phyloP scores from a whole-genome alignment of 2,113 vertebrate species.

The Coryphaenoides rupestris region DNA sequence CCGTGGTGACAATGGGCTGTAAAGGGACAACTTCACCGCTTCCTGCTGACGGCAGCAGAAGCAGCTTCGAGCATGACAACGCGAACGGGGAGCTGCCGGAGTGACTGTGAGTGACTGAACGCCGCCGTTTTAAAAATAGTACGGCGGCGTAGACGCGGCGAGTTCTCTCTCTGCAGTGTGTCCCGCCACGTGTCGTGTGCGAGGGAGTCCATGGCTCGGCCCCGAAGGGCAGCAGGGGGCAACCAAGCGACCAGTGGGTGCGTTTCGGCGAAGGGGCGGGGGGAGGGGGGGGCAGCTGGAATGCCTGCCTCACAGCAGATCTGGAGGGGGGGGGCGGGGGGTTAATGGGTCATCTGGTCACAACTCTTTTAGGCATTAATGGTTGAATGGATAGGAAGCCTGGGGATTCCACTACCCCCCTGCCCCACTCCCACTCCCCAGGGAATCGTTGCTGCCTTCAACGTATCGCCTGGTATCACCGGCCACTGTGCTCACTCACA shows the following conservation, averaged over 20 bases:
- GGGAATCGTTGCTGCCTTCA: slow-evolving; percentile 49
- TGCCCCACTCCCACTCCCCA: slow-evolving; percentile 51
- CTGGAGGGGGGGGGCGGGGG: too few relatives aligned
- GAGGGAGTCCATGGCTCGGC: slow-evolving; percentile 26
- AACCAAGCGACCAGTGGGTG: slow-evolving; percentile 15
- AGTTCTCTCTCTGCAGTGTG: slow-evolving; percentile 22
- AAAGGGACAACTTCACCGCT: too few relatives aligned
- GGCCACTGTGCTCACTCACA: slow-evolving; percentile 56
- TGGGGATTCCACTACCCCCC: slow-evolving; percentile 54
- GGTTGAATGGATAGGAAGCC: slow-evolving; percentile 70
- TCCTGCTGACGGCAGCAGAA: too few relatives aligned
- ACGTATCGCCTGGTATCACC: slow-evolving; percentile 60
- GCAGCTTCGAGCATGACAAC: too few relatives aligned
- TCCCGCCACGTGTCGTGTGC: slow-evolving; percentile 45
- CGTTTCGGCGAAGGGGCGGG: slow-evolving; percentile 26
- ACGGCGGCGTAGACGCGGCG: too few relatives aligned
- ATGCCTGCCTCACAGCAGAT: slow-evolving; percentile 37
- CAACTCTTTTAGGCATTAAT: slow-evolving; percentile 65
- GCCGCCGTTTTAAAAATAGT: slow-evolving; percentile 21
- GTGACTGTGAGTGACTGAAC: slow-evolving; percentile 28
- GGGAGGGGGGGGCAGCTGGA: slow-evolving; percentile 38
- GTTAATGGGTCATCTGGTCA: slow-evolving; percentile 63
- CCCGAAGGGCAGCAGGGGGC: slow-evolving; percentile 22
- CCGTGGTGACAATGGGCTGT: too few relatives aligned
- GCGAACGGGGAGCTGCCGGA: too few relatives aligned